Evolutionary conservation across 2,888 invertebrate species (phyloP).

Genomic region (Choristoneura rosaceana): DNA sequence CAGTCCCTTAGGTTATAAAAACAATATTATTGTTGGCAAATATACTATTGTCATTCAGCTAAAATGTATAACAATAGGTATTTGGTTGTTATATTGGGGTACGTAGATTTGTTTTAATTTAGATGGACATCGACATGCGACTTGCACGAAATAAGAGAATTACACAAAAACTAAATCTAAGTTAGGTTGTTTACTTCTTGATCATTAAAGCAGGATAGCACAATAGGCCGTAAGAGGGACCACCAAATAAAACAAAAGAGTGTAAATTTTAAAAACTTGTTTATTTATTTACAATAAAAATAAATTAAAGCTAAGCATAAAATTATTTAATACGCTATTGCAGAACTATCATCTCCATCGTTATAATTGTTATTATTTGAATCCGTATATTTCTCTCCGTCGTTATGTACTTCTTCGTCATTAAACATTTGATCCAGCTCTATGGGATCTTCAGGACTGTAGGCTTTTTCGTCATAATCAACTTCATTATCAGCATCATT

Average conservation of each 20-base stretch:
- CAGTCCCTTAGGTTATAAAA: no score
- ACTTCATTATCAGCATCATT: constrained; percentile 50
- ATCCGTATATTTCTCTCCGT: constrained; percentile 57
- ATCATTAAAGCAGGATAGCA: background rate
- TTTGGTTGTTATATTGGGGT: no score
- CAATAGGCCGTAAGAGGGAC: background rate
- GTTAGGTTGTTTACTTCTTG: no score
- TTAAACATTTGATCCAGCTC: constrained; percentile 59
- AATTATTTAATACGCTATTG: constrained; percentile 62
- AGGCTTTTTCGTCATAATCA: constrained; percentile 45
- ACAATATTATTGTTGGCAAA: no score
- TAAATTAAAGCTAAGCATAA: background rate
- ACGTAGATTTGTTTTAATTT: no score
- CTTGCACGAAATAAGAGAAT: no score
- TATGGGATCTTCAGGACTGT: constrained; percentile 54
- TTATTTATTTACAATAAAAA: constrained; percentile 22
- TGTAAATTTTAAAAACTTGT: background rate
- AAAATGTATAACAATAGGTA: no score
- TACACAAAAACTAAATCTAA: no score
- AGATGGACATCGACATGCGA: no score
- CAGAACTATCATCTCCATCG: constrained; percentile 62
- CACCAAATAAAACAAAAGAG: background rate
- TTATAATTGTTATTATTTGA: constrained; percentile 66
- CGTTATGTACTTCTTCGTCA: constrained; percentile 60
- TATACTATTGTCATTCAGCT: no score